Evolutionary conservation across 2,888 invertebrate species (phyloP).

Genomic region (Cerceris rybyensis): DNA sequence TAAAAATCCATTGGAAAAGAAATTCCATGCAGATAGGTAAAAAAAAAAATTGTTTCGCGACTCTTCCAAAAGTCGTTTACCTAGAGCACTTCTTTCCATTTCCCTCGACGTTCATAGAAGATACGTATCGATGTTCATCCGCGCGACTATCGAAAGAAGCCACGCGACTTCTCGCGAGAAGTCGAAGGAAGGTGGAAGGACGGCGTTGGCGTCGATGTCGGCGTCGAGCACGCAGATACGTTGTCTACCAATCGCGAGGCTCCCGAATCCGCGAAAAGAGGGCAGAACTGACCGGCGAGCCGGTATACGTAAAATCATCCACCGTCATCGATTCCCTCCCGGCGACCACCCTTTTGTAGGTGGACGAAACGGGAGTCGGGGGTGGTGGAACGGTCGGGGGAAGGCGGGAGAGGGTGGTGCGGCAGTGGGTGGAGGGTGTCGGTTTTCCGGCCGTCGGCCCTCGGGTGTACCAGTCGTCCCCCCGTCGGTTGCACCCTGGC

Average conservation of each 20-base stretch:
- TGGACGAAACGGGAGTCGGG: slow-evolving; percentile 58
- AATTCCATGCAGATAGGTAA: too few relatives aligned
- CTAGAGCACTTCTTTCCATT: slow-evolving; percentile 4
- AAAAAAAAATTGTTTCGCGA: too few relatives aligned
- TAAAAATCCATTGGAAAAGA: too few relatives aligned
- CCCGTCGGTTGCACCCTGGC: slow-evolving; percentile 62
- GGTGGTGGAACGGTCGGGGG: slow-evolving; percentile 31
- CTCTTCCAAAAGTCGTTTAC: slow-evolving; percentile 13
- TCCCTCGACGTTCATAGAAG: not conserved
- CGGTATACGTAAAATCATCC: slow-evolving; percentile 77
- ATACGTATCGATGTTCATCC: slow-evolving; percentile 6
- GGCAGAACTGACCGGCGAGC: slow-evolving; percentile 68
- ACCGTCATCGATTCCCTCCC: slow-evolving; percentile 78
- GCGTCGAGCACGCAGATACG: slow-evolving; percentile 32
- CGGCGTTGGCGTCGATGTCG: slow-evolving; percentile 15
- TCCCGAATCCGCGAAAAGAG: slow-evolving; percentile 69
- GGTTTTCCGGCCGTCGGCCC: slow-evolving; percentile 72
- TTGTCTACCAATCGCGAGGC: slow-evolving; percentile 53
- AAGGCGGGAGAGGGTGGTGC: slow-evolving; percentile 37
- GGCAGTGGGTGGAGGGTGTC: slow-evolving; percentile 63
- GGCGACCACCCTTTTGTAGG: slow-evolving; percentile 68
- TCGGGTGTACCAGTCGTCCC: slow-evolving; percentile 72
- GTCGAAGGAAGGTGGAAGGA: slow-evolving; percentile 10
- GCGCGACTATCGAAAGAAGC: slow-evolving; percentile 20
- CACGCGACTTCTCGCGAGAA: slow-evolving; percentile 14